These are phyloP conservation scores for Netelia melanura DNA, from an alignment of 2,888 invertebrate species.

Conservation along the genomic window DNA sequence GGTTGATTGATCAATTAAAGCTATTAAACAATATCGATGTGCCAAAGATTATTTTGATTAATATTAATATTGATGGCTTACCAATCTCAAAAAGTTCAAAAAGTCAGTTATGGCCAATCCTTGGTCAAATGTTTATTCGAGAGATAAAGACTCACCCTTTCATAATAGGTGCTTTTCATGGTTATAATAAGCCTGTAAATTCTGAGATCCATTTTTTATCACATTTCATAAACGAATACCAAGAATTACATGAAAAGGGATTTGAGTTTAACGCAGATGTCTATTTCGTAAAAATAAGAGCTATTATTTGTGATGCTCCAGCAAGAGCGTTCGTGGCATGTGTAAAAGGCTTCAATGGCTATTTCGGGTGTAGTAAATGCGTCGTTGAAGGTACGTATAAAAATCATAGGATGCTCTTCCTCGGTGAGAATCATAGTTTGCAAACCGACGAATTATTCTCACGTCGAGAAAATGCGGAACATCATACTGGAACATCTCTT, in stretches of 20 bases:
- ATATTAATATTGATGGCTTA: constrained; percentile 37
- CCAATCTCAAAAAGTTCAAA: constrained; percentile 38
- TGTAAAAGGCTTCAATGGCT: constrained; percentile 56
- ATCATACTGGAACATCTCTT: constrained; percentile 16
- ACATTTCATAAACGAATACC: constrained; percentile 60
- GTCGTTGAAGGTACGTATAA: constrained; percentile 21
- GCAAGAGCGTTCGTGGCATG: constrained; percentile 57
- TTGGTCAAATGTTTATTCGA: constrained; percentile 10
- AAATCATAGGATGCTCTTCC: constrained; percentile 33
- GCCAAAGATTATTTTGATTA: constrained; percentile 4
- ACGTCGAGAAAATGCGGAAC: constrained; percentile 17
- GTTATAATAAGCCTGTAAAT: constrained; percentile 59
- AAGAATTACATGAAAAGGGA: constrained; percentile 41
- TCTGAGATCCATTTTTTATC: constrained; percentile 39
- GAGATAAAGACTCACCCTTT: not conserved
- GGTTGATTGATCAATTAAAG: constrained; percentile 29
- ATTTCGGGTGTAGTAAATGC: constrained; percentile 34
- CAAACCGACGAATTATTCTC: constrained; percentile 15
- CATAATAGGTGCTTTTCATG: constrained; percentile 49
- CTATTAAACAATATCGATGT: not conserved
- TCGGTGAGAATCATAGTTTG: not conserved
- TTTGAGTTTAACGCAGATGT: constrained; percentile 25
- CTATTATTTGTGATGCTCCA: constrained; percentile 61
- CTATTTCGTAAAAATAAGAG: constrained; percentile 47
- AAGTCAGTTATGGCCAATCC: constrained; percentile 38